Conservation (phyloP, 2,113 vertebrate species). For the Lanius collurio region DNA sequence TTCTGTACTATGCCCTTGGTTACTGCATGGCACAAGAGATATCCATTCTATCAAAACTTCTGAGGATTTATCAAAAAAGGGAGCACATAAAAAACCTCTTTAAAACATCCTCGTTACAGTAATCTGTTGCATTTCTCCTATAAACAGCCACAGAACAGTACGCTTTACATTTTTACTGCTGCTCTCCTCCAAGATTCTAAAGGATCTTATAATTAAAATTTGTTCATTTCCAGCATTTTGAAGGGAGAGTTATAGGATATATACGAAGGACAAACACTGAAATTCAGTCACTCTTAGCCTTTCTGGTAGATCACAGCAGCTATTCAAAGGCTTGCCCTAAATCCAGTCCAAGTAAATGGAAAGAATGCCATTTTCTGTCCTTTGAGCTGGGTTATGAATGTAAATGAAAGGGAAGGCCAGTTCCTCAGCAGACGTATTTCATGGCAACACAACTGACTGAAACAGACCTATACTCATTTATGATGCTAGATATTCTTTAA, state of each 20-base stretch:
- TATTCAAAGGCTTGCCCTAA: neutral
- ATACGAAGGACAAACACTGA: neutral
- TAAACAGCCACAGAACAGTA: neutral
- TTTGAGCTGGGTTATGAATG: neutral
- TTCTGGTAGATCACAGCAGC: neutral
- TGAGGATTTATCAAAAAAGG: neutral
- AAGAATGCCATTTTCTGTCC: neutral
- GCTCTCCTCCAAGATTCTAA: neutral
- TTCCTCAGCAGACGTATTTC: neutral
- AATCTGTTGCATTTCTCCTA: neutral
- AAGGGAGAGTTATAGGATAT: neutral
- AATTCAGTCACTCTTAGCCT: neutral
- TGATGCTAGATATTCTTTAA: neutral
- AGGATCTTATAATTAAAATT: neutral
- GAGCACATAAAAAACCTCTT: neutral
- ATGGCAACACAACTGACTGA: neutral
- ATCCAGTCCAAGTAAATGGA: neutral
- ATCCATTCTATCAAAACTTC: neutral
- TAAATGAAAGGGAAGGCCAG: neutral
- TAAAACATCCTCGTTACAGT: neutral
- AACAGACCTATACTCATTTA: neutral
- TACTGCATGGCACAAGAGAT: neutral
- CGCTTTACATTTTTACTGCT: neutral
- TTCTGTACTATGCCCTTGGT: neutral
- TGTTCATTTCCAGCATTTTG: neutral